These are phyloP conservation scores for Eurytoma adleriae DNA, from an alignment of 2,888 invertebrate genomes.

Conservation along the genomic window DNA sequence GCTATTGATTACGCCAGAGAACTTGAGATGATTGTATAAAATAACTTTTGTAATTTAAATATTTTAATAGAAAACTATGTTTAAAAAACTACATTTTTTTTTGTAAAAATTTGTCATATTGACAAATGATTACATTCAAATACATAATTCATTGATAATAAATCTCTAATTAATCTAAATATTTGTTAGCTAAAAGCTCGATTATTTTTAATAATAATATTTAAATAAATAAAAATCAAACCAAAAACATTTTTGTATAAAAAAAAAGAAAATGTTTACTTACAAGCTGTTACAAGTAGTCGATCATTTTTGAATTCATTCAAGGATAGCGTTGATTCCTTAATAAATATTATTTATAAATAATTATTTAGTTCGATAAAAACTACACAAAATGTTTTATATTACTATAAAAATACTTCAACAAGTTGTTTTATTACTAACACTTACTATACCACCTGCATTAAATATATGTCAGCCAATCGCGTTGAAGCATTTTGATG, in stretches of 20 bases:
- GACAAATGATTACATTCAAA: conserved; percentile 31
- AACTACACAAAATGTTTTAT: no score
- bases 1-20: conserved; percentile 98
- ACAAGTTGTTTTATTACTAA: no score
- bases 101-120: conserved; percentile 54
- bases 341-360: no score
- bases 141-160: conserved; percentile 15
- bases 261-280: background rate
- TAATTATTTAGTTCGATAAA: no score
- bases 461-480: no score
- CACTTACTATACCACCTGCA: no score
- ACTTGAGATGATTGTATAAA: conserved; percentile 98
- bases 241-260: no score
- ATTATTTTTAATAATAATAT: background rate
- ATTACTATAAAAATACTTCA: no score
- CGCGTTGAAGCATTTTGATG: background rate
- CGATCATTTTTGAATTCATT: background rate
- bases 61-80: conserved; percentile 13
- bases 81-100: conserved; percentile 17
- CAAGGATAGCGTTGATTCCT: no score
- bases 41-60: conserved; percentile 22
- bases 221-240: background rate
- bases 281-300: no score
- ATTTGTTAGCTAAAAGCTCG: no score
- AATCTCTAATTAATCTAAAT: conserved; percentile 2